A percentile compares a stretch with the other conserved stretches of the same genome.
phyloP scores from a whole-genome alignment of 1,140 invertebrate species.

The Drosophila arawakana region DNA sequence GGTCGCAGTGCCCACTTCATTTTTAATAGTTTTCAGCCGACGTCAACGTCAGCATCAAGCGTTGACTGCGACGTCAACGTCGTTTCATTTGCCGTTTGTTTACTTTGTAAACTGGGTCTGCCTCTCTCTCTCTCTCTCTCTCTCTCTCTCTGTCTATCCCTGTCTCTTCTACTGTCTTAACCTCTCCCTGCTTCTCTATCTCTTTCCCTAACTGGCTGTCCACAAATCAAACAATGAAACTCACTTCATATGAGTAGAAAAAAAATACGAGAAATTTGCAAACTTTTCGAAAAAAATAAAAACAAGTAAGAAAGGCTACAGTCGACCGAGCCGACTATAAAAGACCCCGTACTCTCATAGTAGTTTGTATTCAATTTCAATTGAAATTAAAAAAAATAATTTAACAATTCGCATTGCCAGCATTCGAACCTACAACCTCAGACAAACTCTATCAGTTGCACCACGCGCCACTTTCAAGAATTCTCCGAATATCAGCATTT shows the following conservation, averaged over 20 bases:
- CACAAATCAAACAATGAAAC: conserved; percentile 63
- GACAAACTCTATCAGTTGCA: no score
- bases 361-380: no score
- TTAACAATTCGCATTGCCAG: no score
- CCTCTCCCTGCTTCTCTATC: neutral
- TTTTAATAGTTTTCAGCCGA: conserved; percentile 78
- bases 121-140: neutral
- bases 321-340: no score
- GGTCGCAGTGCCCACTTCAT: conserved; percentile 63
- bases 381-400: no score
- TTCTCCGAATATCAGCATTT: no score
- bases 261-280: conserved; percentile 23
- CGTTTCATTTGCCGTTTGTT: conserved; percentile 80
- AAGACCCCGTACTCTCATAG: no score
- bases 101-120: conserved; percentile 76
- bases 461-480: no score
- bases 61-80: conserved; percentile 37
- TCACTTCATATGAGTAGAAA: conserved; percentile 2
- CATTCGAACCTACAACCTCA: no score
- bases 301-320: no score
- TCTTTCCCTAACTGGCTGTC: neutral
- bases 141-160: neutral
- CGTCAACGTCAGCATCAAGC: conserved; percentile 13
- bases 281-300: conserved; percentile 24
- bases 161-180: neutral